Evolutionary conservation across 1,140 invertebrate species (phyloP).

Genomic region (Drosophila kanapiae): DNA sequence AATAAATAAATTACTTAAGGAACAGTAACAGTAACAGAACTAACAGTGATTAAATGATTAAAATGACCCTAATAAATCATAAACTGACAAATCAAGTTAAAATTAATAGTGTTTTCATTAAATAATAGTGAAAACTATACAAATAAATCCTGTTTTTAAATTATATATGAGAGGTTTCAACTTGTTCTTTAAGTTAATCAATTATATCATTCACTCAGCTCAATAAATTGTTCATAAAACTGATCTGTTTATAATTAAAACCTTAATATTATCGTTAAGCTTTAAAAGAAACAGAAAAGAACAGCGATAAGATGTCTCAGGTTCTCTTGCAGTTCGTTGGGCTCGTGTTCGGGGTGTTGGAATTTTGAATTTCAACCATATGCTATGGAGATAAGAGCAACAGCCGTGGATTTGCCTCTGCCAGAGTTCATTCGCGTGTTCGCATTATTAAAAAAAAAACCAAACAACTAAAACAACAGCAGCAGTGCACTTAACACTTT

Average conservation of each 20-base stretch:
- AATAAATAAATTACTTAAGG: too few species aligned
- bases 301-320: conserved; percentile 19
- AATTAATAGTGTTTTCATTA: too few species aligned
- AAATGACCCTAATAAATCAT: too few species aligned
- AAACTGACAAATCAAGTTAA: too few species aligned
- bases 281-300: conserved; percentile 2
- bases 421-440: conserved; percentile 28
- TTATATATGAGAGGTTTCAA: not conserved
- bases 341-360: conserved; percentile 25
- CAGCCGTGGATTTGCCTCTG: conserved; percentile 10
- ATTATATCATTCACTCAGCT: not conserved
- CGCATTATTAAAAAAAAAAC: not conserved
- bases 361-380: conserved; percentile 31
- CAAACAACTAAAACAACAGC: not conserved
- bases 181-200: not conserved
- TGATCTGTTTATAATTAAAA: not conserved
- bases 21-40: too few species aligned
- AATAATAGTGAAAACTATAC: too few species aligned
- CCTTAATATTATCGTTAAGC: not conserved
- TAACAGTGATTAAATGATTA: too few species aligned
- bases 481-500: not conserved
- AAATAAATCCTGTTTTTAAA: not conserved
- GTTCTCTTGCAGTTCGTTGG: conserved; percentile 16
- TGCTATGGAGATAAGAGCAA: conserved; percentile 14
- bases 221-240: not conserved